Base-by-base conservation (phyloP, 1,140 invertebrate genomes). In the Parasteatoda tepidariorum region DNA sequence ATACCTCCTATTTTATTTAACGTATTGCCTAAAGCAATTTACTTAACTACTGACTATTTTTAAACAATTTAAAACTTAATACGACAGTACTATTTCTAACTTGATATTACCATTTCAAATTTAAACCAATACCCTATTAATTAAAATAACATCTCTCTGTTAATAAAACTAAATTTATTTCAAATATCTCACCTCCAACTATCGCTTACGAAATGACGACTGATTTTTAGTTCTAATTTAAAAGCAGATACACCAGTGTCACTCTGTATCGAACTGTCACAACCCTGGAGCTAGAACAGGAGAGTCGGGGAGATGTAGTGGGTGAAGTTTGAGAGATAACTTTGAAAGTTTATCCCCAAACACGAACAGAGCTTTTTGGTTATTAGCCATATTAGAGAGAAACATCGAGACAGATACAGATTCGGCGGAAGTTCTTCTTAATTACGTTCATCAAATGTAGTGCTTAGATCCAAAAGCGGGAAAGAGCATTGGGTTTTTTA, bases 351-450 rank as follows among this genome's bases (percentile, higher is more conserved):
- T 67, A 79, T 79, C 75, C 64, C 62, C 62, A 31, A 79, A 79
- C 75, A 79, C 75, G 75, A 38, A 67, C 75, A 79, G 70, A 33
- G 41, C 75, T 79, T 54, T 68, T 55, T 64, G 75, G 62, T 68
- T 79, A 79, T 79, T 79, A 79, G 75, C 75, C 64, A 79, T 79
- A 79, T 79, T 79, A 79, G 64, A 68, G 71, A 74, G 71, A 74
- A 74, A 74, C 61, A 74, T 61, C 59, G 71, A 61, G 71, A 74
- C 71, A 61, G 73, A 76, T 76, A 30, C 31, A 76, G 59, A 33
- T 64, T 22, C 41, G 26, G 41, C 64, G 34, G 64, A 67, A 67
- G 24, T 59, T 67, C 64, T 79, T 79, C 75, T 79, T 79, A 79
- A 79, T 79, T 79, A 64, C 75, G 62, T 57, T 79, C 75, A 79